Conservation (phyloP, 2,797 vertebrate genomes). For the Anguilla obscura region DNA sequence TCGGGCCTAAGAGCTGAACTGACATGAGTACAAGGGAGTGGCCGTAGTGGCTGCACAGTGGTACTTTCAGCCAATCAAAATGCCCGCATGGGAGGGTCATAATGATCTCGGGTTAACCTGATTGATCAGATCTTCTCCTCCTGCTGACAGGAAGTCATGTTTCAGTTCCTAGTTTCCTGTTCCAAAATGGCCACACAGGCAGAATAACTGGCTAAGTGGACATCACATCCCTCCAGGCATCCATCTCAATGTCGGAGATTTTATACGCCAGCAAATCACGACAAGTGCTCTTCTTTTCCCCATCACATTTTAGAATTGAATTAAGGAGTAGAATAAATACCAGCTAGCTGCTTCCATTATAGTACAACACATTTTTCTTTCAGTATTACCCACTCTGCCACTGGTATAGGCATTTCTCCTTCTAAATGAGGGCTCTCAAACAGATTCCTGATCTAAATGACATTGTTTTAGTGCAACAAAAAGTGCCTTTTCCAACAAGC, state of each 20-base stretch:
- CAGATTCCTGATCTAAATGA: not conserved
- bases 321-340: not conserved
- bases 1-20: not conserved
- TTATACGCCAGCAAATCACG: not conserved
- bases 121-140: too few relatives aligned
- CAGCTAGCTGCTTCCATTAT: not conserved
- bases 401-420: not conserved
- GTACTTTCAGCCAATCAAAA: not conserved
- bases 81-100: not conserved
- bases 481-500: too few relatives aligned
- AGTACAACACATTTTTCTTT: not conserved
- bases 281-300: not conserved
- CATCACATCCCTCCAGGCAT: not conserved
- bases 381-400: not conserved
- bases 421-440: not conserved
- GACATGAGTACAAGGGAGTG: not conserved
- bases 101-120: not conserved
- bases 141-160: not conserved
- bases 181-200: not conserved
- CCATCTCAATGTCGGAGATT: not conserved
- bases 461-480: not conserved
- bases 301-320: not conserved
- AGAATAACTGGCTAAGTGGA: not conserved
- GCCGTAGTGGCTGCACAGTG: not conserved
- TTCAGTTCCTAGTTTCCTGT: not conserved